Conservation (phyloP, 1,140 invertebrate genomes). For the Drosophila repleta region DNA sequence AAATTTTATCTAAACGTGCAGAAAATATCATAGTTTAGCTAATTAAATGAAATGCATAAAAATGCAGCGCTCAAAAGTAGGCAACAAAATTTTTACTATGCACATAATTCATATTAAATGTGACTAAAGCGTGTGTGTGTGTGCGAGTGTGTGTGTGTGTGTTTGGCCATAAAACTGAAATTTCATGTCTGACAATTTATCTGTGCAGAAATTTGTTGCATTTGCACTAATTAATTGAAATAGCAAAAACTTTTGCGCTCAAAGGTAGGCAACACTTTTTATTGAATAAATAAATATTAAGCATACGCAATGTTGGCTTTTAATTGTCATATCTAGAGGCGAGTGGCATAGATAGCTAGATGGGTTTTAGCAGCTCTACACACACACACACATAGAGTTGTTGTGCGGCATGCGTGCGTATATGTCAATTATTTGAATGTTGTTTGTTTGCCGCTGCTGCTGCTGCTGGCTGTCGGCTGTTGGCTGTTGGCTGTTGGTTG, state of each 20-base stretch:
- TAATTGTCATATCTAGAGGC: slow-evolving; percentile 10
- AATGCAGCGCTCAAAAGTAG: slow-evolving; percentile 24
- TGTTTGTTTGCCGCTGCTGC: slow-evolving; percentile 23
- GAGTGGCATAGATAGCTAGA: neutral
- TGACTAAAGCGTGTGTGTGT: no score
- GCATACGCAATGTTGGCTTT: slow-evolving; percentile 49
- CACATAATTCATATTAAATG: no score
- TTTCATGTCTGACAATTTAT: no score
- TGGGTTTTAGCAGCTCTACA: neutral
- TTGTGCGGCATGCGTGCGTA: slow-evolving; percentile 17
- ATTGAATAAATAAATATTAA: slow-evolving; percentile 30
- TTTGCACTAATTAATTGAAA: slow-evolving; percentile 7
- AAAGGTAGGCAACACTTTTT: slow-evolving; percentile 42
- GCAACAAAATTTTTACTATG: slow-evolving; percentile 14
- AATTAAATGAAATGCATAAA: neutral
- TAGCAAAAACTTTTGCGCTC: neutral
- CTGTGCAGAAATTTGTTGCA: neutral
- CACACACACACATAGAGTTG: slow-evolving; percentile 1
- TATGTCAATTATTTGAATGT: slow-evolving; percentile 30
- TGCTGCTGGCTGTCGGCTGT: neutral
- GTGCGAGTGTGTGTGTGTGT: no score
- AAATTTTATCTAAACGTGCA: neutral
- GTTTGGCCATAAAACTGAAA: no score
- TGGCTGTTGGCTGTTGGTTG: slow-evolving; percentile 31
- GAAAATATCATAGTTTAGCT: neutral